Percentiles rank a stretch among this genome's conserved stretches.
These are phyloP conservation scores for Morpho helenor DNA, from an alignment of 2,888 invertebrate species.

Conservation along the genomic window DNA sequence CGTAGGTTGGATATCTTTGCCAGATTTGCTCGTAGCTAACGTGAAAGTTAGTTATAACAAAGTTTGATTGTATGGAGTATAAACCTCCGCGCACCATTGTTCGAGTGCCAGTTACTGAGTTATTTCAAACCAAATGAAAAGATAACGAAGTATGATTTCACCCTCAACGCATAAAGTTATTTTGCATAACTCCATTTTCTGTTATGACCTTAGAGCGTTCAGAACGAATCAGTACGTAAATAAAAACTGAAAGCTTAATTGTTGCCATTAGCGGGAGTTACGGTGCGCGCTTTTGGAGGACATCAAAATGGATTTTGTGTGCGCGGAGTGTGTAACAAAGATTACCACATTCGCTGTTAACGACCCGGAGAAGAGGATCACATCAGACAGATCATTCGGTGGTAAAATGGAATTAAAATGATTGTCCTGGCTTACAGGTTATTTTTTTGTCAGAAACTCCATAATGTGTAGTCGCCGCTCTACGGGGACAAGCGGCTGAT, in stretches of 20 bases:
- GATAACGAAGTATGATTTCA: slow-evolving; percentile 28
- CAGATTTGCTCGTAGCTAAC: slow-evolving; percentile 21
- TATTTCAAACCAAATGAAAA: slow-evolving; percentile 28
- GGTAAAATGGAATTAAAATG: slow-evolving; percentile 12
- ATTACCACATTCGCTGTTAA: slow-evolving; percentile 75
- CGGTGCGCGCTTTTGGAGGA: slow-evolving; percentile 45
- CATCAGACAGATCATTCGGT: slow-evolving; percentile 38
- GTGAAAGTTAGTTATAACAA: slow-evolving; percentile 24
- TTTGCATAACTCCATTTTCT: slow-evolving; percentile 31
- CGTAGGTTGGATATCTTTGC: slow-evolving; percentile 15
- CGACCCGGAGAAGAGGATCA: slow-evolving; percentile 71
- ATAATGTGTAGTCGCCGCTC: no score
- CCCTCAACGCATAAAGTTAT: slow-evolving; percentile 27
- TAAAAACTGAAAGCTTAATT: slow-evolving; percentile 57
- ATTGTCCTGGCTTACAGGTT: no score
- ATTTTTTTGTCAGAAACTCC: no score
- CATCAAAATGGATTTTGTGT: slow-evolving; percentile 53
- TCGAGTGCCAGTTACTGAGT: slow-evolving; percentile 25
- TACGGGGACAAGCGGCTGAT: no score
- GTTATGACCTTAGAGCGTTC: slow-evolving; percentile 21
- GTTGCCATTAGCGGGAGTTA: slow-evolving; percentile 54
- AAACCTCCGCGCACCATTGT: slow-evolving; percentile 25
- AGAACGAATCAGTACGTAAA: slow-evolving; percentile 20
- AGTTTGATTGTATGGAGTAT: slow-evolving; percentile 27
- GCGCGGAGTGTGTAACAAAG: slow-evolving; percentile 64